Evolutionary conservation across 2,113 vertebrate species (phyloP).

Genomic region (Microcebus ravelobensis): DNA sequence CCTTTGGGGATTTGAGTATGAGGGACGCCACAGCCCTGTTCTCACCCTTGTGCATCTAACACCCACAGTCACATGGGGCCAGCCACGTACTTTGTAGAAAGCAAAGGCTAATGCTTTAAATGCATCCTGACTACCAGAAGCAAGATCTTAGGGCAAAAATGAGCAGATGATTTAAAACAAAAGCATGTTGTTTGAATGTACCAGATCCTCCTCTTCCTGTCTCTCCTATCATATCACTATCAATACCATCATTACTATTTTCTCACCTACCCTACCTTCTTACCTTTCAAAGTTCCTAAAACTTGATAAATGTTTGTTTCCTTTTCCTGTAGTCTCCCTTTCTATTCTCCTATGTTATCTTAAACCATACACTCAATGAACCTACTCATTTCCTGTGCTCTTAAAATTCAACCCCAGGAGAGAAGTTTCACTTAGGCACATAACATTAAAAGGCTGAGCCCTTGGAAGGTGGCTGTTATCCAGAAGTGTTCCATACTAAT

Average conservation of each 20-base stretch:
- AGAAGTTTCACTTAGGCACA: background rate
- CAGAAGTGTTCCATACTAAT: background rate
- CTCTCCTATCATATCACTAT: background rate
- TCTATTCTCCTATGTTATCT: background rate
- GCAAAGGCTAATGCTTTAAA: background rate
- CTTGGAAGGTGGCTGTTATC: background rate
- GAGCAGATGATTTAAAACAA: background rate
- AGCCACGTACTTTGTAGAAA: background rate
- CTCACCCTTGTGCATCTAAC: background rate
- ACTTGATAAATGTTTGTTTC: background rate
- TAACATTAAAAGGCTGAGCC: background rate
- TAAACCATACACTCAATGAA: background rate
- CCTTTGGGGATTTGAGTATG: constrained; percentile 40
- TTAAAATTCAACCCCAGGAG: background rate
- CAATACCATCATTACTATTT: background rate
- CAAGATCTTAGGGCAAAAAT: background rate
- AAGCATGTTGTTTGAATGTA: background rate
- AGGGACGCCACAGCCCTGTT: background rate
- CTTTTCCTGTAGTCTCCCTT: background rate
- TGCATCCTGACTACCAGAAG: background rate
- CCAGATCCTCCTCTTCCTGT: background rate
- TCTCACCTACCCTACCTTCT: background rate
- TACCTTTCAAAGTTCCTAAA: background rate
- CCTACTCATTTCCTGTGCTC: background rate
- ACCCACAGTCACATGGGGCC: background rate